These are phyloP conservation scores for Nothura maculosa DNA, from an alignment of 2,797 vertebrate genomes.

Conservation along the genomic window DNA sequence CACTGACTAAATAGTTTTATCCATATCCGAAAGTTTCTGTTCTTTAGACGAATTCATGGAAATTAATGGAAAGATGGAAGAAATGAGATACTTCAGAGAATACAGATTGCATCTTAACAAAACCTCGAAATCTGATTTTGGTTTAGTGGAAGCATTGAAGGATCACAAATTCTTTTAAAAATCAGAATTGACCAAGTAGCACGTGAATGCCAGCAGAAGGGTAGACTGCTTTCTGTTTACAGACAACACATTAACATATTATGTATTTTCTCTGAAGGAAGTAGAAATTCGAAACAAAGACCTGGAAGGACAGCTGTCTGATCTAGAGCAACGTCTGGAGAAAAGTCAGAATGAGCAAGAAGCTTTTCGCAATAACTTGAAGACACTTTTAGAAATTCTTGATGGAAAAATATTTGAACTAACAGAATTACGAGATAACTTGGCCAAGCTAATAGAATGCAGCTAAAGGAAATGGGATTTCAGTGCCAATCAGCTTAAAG, in stretches of 20 bases:
- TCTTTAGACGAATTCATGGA: neutral
- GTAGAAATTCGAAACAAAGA: constrained; percentile 95
- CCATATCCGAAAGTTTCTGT: neutral
- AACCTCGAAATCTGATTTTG: neutral
- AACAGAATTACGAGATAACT: constrained; percentile 96
- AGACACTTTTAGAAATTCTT: constrained; percentile 97
- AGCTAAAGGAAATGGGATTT: constrained; percentile 88
- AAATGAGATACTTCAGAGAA: neutral
- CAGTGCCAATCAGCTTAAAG: constrained; percentile 82
- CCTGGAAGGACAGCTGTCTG: constrained; percentile 93
- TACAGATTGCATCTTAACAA: fast-evolving
- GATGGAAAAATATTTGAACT: constrained; percentile 99
- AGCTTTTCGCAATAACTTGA: constrained; percentile 97
- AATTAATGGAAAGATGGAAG: neutral
- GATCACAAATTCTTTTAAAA: neutral
- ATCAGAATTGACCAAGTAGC: neutral
- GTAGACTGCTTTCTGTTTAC: constrained; percentile 21
- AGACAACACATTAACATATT: constrained; percentile 49
- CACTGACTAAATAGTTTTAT: neutral
- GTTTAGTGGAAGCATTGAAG: neutral
- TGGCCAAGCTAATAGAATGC: constrained; percentile 96
- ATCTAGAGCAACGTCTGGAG: constrained; percentile 95
- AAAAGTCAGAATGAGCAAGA: constrained; percentile 97
- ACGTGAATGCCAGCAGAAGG: neutral
- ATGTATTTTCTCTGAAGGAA: constrained; percentile 88